Evolutionary conservation across 1,140 invertebrate genomes (phyloP), one percentile per base, ranked within the genome.

Genomic region (Lasaia peninsularis): DNA sequence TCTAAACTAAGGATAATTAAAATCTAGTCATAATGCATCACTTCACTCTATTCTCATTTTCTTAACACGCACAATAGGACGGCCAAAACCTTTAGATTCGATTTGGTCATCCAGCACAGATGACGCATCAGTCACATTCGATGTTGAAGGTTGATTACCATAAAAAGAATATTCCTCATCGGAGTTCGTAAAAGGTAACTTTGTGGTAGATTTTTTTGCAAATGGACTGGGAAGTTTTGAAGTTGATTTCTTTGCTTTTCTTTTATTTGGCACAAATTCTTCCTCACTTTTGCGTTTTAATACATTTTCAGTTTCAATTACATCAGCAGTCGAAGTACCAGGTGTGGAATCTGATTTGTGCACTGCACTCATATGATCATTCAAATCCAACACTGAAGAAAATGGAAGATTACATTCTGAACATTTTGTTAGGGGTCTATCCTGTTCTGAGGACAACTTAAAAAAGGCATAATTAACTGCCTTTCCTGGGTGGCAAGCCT

Each of bases 191-290:
- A 63, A 64, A 4, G 84, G 76, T 32, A 85, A 53, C 60, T 78
- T 82, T 2, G 81, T 73, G 0, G 84, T 87, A 1, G 84, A 87
- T 51, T 87, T 87, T 34, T 52, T 75, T 1, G 82, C 84, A 1
- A 80, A 73, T 2, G 60, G 14, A 6, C 63, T 62, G 7, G 18
- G 75, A 8, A 78, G 55, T 56, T 81, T 85, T 0, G 80, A 71
- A 0, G 84, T 87, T 0, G 84, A 84, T 49, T 87, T 87, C 24
- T 55, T 79, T 4, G 84, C 82, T 4, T 75, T 66, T 54, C 63
- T 67, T 53, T 72, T 78, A 0, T 18, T 31, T 2, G 65, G 24
- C 10, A 66, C 56, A n/a, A 33, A 24, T 5, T 9, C 21, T 7
- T 60, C 60, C 0, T 55, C 34, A 2, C 35, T 14, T 56, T 68